A percentile compares a stretch with the other conserved stretches of the same genome.
Evolutionary conservation across 2,113 vertebrate genomes (phyloP).

Genomic region (Bubalus kerabau): DNA sequence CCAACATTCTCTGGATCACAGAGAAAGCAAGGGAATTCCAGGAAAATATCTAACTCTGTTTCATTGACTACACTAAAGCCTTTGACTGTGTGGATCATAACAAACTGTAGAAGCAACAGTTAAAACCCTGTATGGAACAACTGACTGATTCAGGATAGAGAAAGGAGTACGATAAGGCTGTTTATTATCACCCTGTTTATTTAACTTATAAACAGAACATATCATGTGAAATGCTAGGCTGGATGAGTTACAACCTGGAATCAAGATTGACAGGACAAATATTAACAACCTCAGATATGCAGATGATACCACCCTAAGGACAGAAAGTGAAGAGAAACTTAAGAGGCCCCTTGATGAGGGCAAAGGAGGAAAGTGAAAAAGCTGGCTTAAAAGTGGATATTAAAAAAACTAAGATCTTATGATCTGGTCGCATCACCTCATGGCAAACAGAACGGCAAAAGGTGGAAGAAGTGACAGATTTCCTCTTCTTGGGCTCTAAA

Average conservation of each 20-base stretch:
- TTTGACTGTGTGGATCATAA: neutral
- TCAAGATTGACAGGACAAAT: neutral
- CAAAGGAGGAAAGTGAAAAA: neutral
- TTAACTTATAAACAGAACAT: neutral
- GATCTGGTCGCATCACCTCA: neutral
- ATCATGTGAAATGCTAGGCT: neutral
- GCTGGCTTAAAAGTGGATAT: neutral
- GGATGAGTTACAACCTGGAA: neutral
- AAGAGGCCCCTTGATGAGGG: neutral
- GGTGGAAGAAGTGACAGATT: neutral
- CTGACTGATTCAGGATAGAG: neutral
- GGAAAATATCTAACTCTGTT: neutral
- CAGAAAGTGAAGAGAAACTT: neutral
- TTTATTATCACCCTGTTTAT: neutral
- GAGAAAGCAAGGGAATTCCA: neutral
- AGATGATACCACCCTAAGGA: neutral
- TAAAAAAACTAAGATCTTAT: neutral
- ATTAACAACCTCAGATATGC: neutral
- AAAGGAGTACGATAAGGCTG: neutral
- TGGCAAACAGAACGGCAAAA: neutral
- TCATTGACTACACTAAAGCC: neutral
- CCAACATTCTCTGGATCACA: neutral
- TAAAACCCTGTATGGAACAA: neutral
- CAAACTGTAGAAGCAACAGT: neutral
- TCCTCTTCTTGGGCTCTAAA: neutral